Evolutionary conservation across 2,113 vertebrate species (phyloP).

Genomic region (Egretta garzetta): DNA sequence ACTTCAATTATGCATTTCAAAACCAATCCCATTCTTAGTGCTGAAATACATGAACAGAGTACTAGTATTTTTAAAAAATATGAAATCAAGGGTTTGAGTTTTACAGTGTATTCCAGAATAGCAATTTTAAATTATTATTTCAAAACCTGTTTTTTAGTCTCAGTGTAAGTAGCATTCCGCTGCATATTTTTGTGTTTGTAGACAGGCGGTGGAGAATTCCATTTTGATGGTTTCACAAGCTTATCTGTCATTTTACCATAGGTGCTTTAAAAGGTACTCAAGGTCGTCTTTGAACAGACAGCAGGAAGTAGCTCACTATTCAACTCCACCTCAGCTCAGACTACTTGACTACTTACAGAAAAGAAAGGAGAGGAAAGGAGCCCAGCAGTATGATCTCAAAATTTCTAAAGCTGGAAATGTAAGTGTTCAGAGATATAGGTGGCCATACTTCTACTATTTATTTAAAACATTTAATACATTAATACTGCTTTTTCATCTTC

Average conservation of each 20-base stretch:
- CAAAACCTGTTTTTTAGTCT: not conserved
- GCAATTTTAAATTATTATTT: not conserved
- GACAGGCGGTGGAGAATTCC: not conserved
- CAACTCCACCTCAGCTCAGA: slow-evolving; percentile 89
- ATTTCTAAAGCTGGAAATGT: slow-evolving; percentile 98
- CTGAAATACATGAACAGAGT: not conserved
- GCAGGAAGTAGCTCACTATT: slow-evolving; percentile 89
- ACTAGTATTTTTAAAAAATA: not conserved
- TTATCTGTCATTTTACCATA: slow-evolving; percentile 50
- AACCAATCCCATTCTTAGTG: not conserved
- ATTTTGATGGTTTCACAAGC: not conserved
- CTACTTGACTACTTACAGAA: slow-evolving; percentile 95
- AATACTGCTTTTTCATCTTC: slow-evolving; percentile 25
- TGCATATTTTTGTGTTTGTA: not conserved
- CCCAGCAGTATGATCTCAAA: slow-evolving; percentile 93
- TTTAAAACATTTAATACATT: not conserved
- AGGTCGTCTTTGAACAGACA: slow-evolving; percentile 92
- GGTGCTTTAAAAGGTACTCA: slow-evolving; percentile 94
- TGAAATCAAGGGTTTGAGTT: not conserved
- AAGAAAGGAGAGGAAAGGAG: slow-evolving; percentile 91
- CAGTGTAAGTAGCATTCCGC: not conserved
- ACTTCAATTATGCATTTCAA: not conserved
- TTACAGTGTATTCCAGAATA: not conserved
- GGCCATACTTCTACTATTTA: not conserved
- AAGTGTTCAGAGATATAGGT: slow-evolving; percentile 36